Conservation (phyloP, 2,888 invertebrate species). For the Pediacus dermestoides region DNA sequence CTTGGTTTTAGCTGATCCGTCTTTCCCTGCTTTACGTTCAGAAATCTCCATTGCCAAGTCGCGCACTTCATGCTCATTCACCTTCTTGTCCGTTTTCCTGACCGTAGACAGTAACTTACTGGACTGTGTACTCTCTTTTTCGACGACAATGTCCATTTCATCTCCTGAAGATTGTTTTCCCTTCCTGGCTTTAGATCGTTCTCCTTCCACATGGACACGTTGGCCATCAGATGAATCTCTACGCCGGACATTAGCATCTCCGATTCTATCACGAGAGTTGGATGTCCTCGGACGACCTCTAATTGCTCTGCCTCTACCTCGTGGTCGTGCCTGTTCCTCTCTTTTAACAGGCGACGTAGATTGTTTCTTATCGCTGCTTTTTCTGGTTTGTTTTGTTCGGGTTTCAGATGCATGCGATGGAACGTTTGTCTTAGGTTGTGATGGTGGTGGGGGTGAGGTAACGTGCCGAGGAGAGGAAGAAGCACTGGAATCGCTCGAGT, state of each 20-base stretch:
- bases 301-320: constrained; percentile 34
- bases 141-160: constrained; percentile 2
- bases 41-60: constrained; percentile 49
- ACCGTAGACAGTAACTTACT: constrained; percentile 59
- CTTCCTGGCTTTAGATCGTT: constrained; percentile 47
- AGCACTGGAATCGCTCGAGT: constrained; percentile 52
- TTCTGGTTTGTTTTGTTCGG: constrained; percentile 10
- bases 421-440: constrained; percentile 31
- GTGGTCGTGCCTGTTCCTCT: constrained; percentile 63
- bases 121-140: constrained; percentile 59
- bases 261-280: constrained; percentile 61
- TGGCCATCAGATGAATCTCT: constrained; percentile 63
- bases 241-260: constrained; percentile 63
- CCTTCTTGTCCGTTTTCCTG: constrained; percentile 62
- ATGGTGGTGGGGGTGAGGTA: constrained; percentile 15
- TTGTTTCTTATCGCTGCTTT: constrained; percentile 28
- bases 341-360: constrained; percentile 71
- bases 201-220: constrained; percentile 50
- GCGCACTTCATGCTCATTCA: constrained; percentile 44
- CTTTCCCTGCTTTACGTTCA: constrained; percentile 42
- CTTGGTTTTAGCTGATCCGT: constrained; percentile 39
- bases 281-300: constrained; percentile 34
- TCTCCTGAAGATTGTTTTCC: constrained; percentile 18
- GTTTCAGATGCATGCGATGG: constrained; percentile 28
- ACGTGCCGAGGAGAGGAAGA: constrained; percentile 32